phyloP scores from a whole-genome alignment of 2,797 vertebrate species.

The Poeciliopsis presidionis region DNA sequence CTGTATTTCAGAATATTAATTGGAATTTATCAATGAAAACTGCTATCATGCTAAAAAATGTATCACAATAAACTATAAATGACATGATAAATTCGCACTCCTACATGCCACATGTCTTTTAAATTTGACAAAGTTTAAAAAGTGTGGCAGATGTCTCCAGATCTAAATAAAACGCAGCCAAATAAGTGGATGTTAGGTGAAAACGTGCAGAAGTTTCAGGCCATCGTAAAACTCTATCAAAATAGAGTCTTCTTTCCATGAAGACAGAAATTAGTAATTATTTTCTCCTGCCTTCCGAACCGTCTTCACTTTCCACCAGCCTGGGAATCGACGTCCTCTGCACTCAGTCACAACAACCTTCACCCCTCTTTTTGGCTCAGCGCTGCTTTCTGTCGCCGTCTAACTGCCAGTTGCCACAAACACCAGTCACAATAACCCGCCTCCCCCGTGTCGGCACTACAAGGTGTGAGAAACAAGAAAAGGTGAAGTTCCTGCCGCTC shows the following conservation, averaged over 20 bases:
- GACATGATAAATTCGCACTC: too few species aligned
- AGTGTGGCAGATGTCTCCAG: too few species aligned
- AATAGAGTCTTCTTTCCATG: too few species aligned
- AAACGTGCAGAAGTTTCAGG: not conserved
- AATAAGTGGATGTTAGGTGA: not conserved
- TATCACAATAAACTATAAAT: too few species aligned
- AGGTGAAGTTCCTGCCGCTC: slow-evolving; percentile 42
- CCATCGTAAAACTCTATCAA: not conserved
- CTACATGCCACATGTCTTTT: too few species aligned
- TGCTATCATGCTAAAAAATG: too few species aligned
- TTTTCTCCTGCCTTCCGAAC: not conserved
- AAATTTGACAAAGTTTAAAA: not conserved
- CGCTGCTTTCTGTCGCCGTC: slow-evolving; percentile 27
- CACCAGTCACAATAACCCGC: slow-evolving; percentile 52
- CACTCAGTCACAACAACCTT: slow-evolving; percentile 42
- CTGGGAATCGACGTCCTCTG: not conserved
- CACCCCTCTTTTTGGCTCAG: not conserved
- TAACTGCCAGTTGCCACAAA: slow-evolving; percentile 38
- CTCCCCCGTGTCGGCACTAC: slow-evolving; percentile 10
- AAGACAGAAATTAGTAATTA: not conserved
- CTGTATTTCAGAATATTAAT: too few species aligned
- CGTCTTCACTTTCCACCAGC: not conserved
- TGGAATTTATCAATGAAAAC: too few species aligned
- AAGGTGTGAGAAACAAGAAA: slow-evolving; percentile 31
- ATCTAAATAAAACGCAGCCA: not conserved